Percentiles rank a stretch among this genome's conserved stretches.
Conservation (phyloP, 2,888 invertebrate genomes). For the Hyposoter dolosus region DNA sequence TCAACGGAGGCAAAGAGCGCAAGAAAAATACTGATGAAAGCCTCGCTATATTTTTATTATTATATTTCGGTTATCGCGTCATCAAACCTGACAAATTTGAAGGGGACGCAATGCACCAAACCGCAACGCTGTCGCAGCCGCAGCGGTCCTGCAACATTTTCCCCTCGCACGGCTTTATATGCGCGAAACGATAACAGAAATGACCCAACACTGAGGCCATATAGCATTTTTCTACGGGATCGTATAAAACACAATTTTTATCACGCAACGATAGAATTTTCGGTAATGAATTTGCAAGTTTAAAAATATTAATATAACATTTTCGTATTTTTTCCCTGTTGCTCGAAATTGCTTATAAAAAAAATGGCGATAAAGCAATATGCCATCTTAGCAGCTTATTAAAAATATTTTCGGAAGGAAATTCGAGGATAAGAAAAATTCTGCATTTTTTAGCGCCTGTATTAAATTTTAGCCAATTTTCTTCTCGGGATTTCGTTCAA, state of each 20-base stretch:
- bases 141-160: slow-evolving; percentile 35
- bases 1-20: background rate
- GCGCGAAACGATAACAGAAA: background rate
- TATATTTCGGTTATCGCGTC: slow-evolving; percentile 35
- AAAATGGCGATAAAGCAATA: background rate
- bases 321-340: background rate
- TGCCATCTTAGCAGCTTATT: background rate
- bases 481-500: background rate
- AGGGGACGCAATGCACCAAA: slow-evolving; percentile 65
- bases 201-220: background rate
- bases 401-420: background rate
- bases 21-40: slow-evolving; percentile 7
- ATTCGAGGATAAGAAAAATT: background rate
- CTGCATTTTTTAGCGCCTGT: background rate
- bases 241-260: background rate
- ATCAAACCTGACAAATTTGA: slow-evolving; percentile 53
- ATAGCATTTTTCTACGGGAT: background rate
- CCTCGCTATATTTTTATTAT: background rate
- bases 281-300: background rate
- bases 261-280: background rate
- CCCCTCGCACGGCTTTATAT: slow-evolving; percentile 26
- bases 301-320: background rate
- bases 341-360: background rate
- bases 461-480: slow-evolving; percentile 4
- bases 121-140: slow-evolving; percentile 52